Evolutionary conservation across 2,113 vertebrate species (phyloP).

Genomic region (Cyanistes caeruleus): DNA sequence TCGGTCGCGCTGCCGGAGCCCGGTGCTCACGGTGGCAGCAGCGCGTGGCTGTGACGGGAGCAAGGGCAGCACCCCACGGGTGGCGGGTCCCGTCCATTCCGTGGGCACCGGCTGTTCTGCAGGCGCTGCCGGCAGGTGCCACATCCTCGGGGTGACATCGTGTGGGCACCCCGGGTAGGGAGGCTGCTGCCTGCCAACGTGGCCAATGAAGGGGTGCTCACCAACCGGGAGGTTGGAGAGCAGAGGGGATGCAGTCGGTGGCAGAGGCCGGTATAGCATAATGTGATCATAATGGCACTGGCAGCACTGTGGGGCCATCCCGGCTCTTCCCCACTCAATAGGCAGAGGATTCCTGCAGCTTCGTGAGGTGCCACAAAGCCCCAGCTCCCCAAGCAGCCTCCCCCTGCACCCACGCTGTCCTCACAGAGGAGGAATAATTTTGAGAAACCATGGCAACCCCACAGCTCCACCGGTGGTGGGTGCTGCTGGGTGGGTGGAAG

Average conservation of each 20-base stretch:
- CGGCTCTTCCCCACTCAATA: accelerated
- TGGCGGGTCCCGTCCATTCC: neutral
- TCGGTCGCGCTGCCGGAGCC: accelerated
- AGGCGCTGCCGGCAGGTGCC: accelerated
- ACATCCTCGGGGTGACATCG: neutral
- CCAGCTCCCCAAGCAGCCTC: neutral
- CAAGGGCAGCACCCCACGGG: neutral
- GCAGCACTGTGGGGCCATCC: neutral
- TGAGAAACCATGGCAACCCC: constrained; percentile 67
- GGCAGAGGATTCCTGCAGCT: neutral
- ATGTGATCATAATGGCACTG: accelerated
- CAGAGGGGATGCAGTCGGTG: accelerated
- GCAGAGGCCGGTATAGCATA: neutral
- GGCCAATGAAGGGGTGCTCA: neutral
- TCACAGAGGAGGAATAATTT: constrained; percentile 2
- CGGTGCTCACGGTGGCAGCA: accelerated
- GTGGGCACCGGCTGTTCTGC: neutral
- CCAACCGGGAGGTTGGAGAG: accelerated
- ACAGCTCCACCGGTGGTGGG: neutral
- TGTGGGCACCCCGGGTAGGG: neutral
- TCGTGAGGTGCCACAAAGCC: accelerated
- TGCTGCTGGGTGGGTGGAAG: neutral
- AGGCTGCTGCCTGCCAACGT: accelerated
- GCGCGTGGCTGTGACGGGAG: accelerated
- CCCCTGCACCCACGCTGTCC: neutral